phyloP scores from a whole-genome alignment of 37 sponge, comb jelly and placozoan genomes.

The Bolinopsis microptera region DNA sequence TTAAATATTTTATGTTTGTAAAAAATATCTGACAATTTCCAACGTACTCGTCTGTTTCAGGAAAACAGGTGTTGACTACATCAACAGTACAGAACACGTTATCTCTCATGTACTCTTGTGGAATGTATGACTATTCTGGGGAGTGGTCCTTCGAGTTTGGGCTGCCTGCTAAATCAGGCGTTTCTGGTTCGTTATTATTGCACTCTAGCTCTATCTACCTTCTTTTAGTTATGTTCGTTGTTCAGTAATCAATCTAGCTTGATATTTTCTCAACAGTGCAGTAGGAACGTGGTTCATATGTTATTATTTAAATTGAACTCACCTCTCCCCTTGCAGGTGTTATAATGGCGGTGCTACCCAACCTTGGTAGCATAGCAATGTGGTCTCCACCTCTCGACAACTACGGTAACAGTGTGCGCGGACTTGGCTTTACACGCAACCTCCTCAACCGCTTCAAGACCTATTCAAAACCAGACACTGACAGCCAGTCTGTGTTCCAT shows the following conservation, averaged over 20 bases:
- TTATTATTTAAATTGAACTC: no score
- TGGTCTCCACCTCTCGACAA: conserved; percentile 81
- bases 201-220: no score
- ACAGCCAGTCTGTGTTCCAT: background rate
- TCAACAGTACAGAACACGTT: conserved; percentile 74
- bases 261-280: no score
- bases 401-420: conserved; percentile 83
- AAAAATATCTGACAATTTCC: background rate
- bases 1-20: background rate
- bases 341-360: conserved; percentile 83
- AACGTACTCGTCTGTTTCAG: background rate
- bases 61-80: conserved; percentile 24
- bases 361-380: conserved; percentile 80
- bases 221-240: no score
- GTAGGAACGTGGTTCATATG: no score
- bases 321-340: conserved; percentile 72
- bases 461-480: no score
- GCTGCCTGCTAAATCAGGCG: conserved; percentile 65
- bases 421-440: conserved; percentile 72
- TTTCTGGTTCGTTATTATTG: conserved; percentile 21
- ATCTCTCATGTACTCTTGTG: conserved; percentile 87
- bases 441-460: background rate
- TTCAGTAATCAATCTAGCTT: no score
- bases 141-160: conserved; percentile 81
- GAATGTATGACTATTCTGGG: conserved; percentile 87